These are phyloP conservation scores for Tholera decimalis DNA, from an alignment of 2,888 invertebrate species.

Conservation along the genomic window DNA sequence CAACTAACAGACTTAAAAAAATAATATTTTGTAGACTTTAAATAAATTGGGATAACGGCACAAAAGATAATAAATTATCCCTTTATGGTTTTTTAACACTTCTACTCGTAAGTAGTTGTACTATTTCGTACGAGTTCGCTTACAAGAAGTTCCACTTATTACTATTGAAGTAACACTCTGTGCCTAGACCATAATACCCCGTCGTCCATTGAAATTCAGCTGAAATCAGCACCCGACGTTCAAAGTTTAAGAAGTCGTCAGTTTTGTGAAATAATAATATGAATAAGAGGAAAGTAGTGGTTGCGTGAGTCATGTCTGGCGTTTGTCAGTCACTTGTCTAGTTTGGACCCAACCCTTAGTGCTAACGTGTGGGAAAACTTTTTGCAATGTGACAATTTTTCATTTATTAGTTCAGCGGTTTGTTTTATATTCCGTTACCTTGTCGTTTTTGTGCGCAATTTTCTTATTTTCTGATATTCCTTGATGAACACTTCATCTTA, in stretches of 20 bases:
- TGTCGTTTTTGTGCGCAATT: conserved; percentile 17
- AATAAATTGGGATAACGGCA: too few species aligned
- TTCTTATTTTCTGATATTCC: neutral
- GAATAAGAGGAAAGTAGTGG: conserved; percentile 78
- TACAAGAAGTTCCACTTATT: neutral
- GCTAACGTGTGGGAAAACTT: conserved; percentile 37
- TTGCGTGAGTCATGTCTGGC: conserved; percentile 70
- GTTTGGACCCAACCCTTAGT: conserved; percentile 50
- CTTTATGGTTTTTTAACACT: too few species aligned
- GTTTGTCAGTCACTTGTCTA: conserved; percentile 71
- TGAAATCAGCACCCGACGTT: conserved; percentile 51
- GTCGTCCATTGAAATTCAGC: conserved; percentile 11
- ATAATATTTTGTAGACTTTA: too few species aligned
- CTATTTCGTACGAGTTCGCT: neutral
- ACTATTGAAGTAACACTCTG: neutral
- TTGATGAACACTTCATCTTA: neutral
- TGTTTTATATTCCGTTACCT: neutral
- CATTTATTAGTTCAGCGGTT: conserved; percentile 17
- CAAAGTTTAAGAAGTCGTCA: conserved; percentile 67
- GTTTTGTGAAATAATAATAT: conserved; percentile 73
- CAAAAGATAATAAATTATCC: too few species aligned
- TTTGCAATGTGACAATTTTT: conserved; percentile 38
- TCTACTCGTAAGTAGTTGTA: too few species aligned
- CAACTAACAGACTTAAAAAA: too few species aligned
- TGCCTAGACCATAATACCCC: conserved; percentile 1